These are phyloP conservation scores for Antitype chi DNA, from an alignment of 2,888 invertebrate species.

Conservation along the genomic window DNA sequence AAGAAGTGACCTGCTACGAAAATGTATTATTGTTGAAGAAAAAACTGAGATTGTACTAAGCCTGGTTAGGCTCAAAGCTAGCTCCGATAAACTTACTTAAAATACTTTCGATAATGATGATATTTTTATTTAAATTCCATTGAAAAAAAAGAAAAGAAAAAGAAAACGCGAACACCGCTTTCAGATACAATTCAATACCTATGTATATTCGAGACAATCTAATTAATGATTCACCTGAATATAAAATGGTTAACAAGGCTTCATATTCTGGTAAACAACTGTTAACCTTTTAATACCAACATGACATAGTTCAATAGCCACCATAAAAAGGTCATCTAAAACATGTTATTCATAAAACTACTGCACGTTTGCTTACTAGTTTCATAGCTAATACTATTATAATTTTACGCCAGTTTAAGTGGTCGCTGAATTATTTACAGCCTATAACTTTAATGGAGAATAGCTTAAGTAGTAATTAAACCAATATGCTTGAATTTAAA, in stretches of 20 bases:
- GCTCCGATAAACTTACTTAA: not conserved
- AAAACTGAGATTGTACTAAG: not conserved
- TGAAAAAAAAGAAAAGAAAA: too few relatives aligned
- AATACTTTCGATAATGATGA: not conserved
- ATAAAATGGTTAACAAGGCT: slow-evolving; percentile 1
- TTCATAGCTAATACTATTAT: slow-evolving; percentile 69
- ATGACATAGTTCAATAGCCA: slow-evolving; percentile 53
- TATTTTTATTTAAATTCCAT: not conserved
- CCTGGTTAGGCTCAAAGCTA: not conserved
- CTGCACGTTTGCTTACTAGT: slow-evolving; percentile 65
- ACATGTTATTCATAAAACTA: slow-evolving; percentile 64
- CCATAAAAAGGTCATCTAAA: slow-evolving; percentile 64
- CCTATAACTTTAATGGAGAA: slow-evolving; percentile 74
- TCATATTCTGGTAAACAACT: slow-evolving; percentile 35
- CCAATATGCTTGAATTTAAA: slow-evolving; percentile 54
- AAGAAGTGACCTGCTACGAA: not conserved
- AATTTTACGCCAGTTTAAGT: slow-evolving; percentile 75
- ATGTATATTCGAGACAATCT: not conserved
- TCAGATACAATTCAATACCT: slow-evolving; percentile 6
- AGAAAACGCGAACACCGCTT: not conserved
- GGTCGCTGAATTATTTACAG: slow-evolving; percentile 72
- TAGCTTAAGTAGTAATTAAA: slow-evolving; percentile 70
- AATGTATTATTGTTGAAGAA: not conserved
- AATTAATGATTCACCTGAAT: not conserved
- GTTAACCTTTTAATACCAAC: slow-evolving; percentile 49